These are phyloP conservation scores for Tenthredo notha DNA, from an alignment of 2,888 invertebrate genomes.

Conservation along the genomic window DNA sequence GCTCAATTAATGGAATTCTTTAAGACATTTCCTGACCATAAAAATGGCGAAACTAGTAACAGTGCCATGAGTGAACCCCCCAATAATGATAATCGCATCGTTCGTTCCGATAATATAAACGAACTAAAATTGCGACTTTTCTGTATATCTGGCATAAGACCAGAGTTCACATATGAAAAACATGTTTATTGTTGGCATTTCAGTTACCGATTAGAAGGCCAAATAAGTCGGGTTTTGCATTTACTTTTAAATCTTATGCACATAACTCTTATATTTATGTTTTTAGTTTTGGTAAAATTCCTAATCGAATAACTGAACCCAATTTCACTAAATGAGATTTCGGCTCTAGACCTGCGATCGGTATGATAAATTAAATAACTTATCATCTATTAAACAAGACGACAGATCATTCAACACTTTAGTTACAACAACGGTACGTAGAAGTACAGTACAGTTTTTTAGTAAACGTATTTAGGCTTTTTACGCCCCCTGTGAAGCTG, in stretches of 20 bases:
- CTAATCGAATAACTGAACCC: not conserved
- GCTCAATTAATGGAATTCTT: constrained; percentile 9
- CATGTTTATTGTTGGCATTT: not conserved
- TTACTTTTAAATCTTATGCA: not conserved
- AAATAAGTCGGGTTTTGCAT: not conserved
- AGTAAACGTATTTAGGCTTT: not conserved
- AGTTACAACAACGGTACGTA: not conserved
- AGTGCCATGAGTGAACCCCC: not conserved
- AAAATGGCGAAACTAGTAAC: not conserved
- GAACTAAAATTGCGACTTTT: not conserved
- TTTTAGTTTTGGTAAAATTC: constrained; percentile 1
- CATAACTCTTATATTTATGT: not conserved
- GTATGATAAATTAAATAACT: not conserved
- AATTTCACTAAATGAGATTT: constrained; percentile 10
- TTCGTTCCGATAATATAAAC: not conserved
- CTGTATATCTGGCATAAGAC: not conserved
- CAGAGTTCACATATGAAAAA: not conserved
- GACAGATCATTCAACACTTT: constrained; percentile 21
- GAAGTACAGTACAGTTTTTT: not conserved
- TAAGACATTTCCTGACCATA: not conserved
- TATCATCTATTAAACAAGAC: not conserved
- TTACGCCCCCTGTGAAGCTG: not conserved
- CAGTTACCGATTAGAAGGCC: not conserved
- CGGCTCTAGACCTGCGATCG: not conserved
- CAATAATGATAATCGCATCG: not conserved